phyloP scores from a whole-genome alignment of 2,113 vertebrate species.

The Phalacrocorax carbo region DNA sequence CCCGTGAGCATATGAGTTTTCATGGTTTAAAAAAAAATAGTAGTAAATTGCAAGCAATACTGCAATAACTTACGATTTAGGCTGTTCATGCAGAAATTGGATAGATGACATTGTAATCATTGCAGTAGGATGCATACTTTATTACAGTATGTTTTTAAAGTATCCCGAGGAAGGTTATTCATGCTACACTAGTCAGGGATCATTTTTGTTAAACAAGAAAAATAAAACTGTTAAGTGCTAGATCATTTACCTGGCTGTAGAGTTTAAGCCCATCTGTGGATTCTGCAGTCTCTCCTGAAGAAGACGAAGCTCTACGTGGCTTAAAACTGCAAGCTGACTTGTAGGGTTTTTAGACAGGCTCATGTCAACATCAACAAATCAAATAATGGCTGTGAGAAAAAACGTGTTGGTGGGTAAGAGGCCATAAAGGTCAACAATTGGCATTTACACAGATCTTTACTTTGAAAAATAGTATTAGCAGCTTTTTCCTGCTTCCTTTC shows the following conservation, averaged over 20 bases:
- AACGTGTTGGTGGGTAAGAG: background rate
- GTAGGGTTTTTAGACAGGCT: background rate
- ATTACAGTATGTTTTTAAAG: constrained; percentile 13
- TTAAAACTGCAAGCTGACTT: background rate
- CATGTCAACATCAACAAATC: background rate
- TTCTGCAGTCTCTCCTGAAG: background rate
- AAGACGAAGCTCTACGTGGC: background rate
- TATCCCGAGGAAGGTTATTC: constrained; percentile 4
- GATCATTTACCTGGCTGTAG: background rate
- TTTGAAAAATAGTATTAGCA: constrained; percentile 22
- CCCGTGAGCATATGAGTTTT: background rate
- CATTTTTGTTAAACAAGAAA: constrained; percentile 33
- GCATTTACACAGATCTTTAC: background rate
- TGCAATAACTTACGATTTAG: constrained; percentile 7
- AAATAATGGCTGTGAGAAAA: background rate
- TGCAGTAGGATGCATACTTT: constrained; percentile 23
- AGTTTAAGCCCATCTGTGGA: background rate
- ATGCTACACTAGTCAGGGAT: constrained; percentile 3
- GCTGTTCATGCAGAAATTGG: background rate
- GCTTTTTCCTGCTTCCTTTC: background rate
- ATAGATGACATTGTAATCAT: constrained; percentile 44
- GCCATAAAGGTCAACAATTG: background rate
- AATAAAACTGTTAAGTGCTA: constrained; percentile 31
- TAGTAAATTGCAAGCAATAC: background rate
- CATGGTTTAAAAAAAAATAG: background rate